Evolutionary conservation across 53 echinoderm and acorn worm genomes (phyloP), one percentile per base, ranked within the genome.

Genomic region (Henricia sp.): DNA sequence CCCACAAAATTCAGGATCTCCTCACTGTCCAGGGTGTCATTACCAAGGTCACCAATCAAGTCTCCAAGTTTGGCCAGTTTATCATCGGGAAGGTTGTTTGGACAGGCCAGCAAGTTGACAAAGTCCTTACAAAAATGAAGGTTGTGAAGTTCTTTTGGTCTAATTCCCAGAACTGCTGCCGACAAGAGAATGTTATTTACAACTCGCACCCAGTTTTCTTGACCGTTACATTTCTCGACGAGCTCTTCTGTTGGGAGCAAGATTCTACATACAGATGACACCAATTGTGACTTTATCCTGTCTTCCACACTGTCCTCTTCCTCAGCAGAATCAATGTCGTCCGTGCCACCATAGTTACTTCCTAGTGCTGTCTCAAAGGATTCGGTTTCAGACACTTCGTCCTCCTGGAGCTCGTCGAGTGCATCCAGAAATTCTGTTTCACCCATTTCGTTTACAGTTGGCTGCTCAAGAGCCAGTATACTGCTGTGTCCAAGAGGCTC

Each of bases 101-200:
- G 65, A 48, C 50, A 24, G 52, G 67, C 48, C 35, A 87, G 57
- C 87, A 78, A 44, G 51, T 64, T 65, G 63, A 87, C 78, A 87
- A 87, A 78, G 35, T 87, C 87, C 6, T 75, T 74, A 52, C 87
- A 87, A 46, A 87, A 50, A 23, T 75, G 77, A 6, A 87, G 51
- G 67, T 65, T 77, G 25, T 68, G 87, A 5, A 87, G 68, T 21
- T 67, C 82, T 26, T 21, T 52, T 16, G 82, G 68, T 24, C 52
- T 50, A 23, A 52, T 67, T 25, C 38, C 68, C 65, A 82, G 37
- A 32, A 51, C 37, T 51, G 66, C 82, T 36, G 82, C 67, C 6
- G 57, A 20, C 44, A 82, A 52, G 16, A 82, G 48, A 50, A 82
- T 67, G 52, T 67, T 67, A 50, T 82, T 82, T 50, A 52, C 50